Evolutionary conservation across 2,113 vertebrate genomes (phyloP).

Genomic region (Numenius arquata): DNA sequence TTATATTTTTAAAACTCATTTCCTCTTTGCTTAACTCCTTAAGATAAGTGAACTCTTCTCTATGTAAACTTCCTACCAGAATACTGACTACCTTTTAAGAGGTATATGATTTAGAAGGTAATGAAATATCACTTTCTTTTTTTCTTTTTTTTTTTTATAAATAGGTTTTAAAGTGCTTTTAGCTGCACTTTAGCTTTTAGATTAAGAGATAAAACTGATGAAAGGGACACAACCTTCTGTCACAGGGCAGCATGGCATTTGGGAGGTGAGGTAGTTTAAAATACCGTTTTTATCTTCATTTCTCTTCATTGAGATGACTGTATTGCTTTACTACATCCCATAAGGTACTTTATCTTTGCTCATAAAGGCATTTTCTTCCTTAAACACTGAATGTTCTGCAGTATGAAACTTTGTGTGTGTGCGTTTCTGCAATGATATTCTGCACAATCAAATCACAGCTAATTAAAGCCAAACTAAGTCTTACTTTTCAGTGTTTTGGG

Average conservation of each 20-base stretch:
- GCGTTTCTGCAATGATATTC: not conserved
- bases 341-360: constrained; percentile 20
- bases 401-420: not conserved
- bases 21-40: constrained; percentile 25
- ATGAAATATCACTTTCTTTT: constrained; percentile 49
- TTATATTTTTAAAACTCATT: constrained; percentile 33
- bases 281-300: constrained; percentile 50
- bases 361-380: not conserved
- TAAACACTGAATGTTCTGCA: not conserved
- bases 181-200: constrained; percentile 55
- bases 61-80: constrained; percentile 47
- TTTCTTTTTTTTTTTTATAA: not conserved
- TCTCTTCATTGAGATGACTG: not conserved
- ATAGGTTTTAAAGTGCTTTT: constrained; percentile 62
- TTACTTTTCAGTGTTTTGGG: not conserved
- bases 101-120: constrained; percentile 48
- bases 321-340: constrained; percentile 16
- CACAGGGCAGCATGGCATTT: constrained; percentile 26
- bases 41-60: constrained; percentile 17
- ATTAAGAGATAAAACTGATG: constrained; percentile 63
- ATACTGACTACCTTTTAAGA: constrained; percentile 50
- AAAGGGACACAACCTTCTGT: constrained; percentile 52
- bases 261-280: constrained; percentile 53
- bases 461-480: not conserved
- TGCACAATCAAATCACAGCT: not conserved